Evolutionary conservation across 2,797 vertebrate genomes (phyloP).

Genomic region (Discoglossus pictus): DNA sequence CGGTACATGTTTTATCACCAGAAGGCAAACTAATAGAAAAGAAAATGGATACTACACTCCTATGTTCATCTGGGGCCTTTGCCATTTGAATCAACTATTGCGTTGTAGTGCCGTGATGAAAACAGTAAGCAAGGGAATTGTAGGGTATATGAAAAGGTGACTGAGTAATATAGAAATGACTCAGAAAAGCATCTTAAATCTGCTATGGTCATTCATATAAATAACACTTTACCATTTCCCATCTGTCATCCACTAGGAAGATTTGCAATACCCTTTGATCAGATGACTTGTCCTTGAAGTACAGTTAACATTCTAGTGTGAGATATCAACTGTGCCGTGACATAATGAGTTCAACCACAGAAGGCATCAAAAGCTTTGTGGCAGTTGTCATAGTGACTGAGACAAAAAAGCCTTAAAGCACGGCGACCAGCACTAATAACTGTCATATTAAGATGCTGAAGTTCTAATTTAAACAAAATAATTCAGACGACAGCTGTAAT

Average conservation of each 20-base stretch:
- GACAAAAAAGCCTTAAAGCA: constrained; percentile 42
- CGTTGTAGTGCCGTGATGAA: constrained; percentile 40
- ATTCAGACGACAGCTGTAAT: constrained; percentile 48
- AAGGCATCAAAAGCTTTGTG: constrained; percentile 48
- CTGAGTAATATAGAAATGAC: constrained; percentile 53
- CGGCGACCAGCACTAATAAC: constrained; percentile 44
- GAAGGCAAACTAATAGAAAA: too few relatives aligned
- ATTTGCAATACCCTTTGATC: constrained; percentile 64
- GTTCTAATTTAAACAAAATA: constrained; percentile 44
- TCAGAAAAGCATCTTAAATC: constrained; percentile 60
- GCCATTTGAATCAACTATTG: constrained; percentile 16
- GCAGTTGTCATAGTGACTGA: constrained; percentile 26
- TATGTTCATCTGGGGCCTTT: too few relatives aligned
- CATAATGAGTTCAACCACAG: constrained; percentile 59
- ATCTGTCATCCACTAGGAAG: constrained; percentile 57
- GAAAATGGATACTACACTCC: too few relatives aligned
- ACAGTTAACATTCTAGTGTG: constrained; percentile 56
- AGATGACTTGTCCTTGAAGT: constrained; percentile 65
- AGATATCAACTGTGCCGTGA: constrained; percentile 57
- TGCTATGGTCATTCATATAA: constrained; percentile 58
- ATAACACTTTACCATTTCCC: constrained; percentile 57
- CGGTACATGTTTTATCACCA: too few relatives aligned
- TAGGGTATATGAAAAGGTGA: constrained; percentile 54
- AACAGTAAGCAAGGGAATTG: constrained; percentile 53
- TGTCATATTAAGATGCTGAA: constrained; percentile 23